phyloP scores from a whole-genome alignment of 2,113 vertebrate genomes.

The Pontoporia blainvillei region DNA sequence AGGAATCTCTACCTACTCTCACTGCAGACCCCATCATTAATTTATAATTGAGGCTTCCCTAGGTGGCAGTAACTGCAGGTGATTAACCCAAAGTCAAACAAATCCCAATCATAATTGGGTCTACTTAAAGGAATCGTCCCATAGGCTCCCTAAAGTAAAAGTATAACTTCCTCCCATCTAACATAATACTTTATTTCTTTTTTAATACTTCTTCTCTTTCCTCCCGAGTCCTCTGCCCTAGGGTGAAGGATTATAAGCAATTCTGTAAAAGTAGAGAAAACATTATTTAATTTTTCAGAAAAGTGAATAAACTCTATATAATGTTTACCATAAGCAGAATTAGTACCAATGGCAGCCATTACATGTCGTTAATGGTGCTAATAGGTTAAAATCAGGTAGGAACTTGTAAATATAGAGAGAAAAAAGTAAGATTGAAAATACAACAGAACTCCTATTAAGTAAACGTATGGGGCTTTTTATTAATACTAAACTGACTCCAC shows the following conservation, averaged over 20 bases:
- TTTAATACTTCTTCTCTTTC: constrained; percentile 11
- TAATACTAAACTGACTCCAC: constrained; percentile 16
- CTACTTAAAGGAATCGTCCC: constrained; percentile 21
- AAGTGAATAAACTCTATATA: constrained; percentile 2
- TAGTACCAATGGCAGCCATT: not conserved
- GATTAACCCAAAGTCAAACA: constrained; percentile 34
- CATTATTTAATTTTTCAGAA: not conserved
- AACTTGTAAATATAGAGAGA: constrained; percentile 30
- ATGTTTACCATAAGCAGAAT: not conserved
- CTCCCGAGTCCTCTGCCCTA: not conserved
- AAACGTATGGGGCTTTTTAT: not conserved
- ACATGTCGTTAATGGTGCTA: not conserved
- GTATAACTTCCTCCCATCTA: not conserved
- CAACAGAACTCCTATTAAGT: not conserved
- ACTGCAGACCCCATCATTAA: not conserved
- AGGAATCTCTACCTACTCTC: not conserved
- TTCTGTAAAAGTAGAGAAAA: not conserved
- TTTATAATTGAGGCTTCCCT: not conserved
- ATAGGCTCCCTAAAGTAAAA: constrained; percentile 22
- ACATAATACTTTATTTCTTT: constrained; percentile 16
- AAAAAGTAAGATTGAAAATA: not conserved
- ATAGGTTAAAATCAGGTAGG: not conserved
- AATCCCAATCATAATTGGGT: not conserved
- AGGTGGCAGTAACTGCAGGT: not conserved
- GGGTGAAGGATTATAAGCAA: constrained; percentile 16